These are phyloP conservation scores for Chaetophractus vellerosus DNA, from an alignment of 2,797 vertebrate species.

Conservation along the genomic window DNA sequence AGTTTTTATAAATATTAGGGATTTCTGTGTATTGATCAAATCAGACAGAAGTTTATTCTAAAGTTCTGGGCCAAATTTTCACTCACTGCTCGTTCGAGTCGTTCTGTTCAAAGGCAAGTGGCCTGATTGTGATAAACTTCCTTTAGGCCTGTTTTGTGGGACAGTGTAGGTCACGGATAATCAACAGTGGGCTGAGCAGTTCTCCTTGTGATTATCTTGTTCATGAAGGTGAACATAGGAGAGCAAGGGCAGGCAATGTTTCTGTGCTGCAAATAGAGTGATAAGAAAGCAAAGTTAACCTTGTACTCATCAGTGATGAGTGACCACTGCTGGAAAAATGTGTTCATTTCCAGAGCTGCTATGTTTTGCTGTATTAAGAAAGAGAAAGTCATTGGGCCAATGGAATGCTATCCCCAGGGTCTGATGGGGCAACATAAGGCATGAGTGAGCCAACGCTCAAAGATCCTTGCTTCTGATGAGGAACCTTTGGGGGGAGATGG, in stretches of 20 bases:
- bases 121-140: not conserved
- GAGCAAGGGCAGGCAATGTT: not conserved
- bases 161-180: not conserved
- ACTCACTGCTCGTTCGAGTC: too few species aligned
- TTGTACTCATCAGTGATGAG: not conserved
- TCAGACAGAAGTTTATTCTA: not conserved
- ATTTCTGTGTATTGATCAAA: not conserved
- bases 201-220: not conserved
- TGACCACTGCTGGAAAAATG: not conserved
- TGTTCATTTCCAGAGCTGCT: not conserved
- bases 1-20: not conserved
- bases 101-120: not conserved
- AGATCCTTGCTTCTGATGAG: not conserved
- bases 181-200: not conserved
- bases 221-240: not conserved
- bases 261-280: not conserved
- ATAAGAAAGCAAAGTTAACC: not conserved
- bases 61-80: not conserved
- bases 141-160: not conserved
- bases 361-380: not conserved
- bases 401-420: not conserved
- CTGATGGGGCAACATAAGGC: not conserved
- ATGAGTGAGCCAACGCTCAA: not conserved
- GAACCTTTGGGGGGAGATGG: too few species aligned
- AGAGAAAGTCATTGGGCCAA: not conserved